phyloP scores from a whole-genome alignment of 2,888 invertebrate species.

The Amphipyra tragopoginis region DNA sequence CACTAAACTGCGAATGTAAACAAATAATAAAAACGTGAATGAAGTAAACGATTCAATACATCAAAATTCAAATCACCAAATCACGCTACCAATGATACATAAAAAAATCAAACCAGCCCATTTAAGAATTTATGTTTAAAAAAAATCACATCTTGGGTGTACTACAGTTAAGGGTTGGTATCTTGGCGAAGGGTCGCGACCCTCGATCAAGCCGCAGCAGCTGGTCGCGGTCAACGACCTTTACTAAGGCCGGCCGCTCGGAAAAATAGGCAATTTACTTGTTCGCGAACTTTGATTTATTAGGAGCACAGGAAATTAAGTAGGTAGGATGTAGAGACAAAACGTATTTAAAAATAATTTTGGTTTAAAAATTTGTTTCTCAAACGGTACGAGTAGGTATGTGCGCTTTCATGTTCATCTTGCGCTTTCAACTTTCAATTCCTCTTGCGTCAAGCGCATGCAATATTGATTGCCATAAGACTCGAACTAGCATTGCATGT shows the following conservation, averaged over 20 bases:
- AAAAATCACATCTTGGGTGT: conserved; percentile 48
- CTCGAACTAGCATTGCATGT: too few relatives aligned
- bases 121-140: conserved; percentile 25
- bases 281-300: conserved; percentile 52
- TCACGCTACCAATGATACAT: background rate
- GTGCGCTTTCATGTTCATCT: too few relatives aligned
- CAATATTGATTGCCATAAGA: too few relatives aligned
- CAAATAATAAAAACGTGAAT: too few relatives aligned
- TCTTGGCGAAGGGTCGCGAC: conserved; percentile 67
- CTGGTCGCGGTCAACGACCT: conserved; percentile 78
- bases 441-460: too few relatives aligned
- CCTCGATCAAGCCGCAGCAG: conserved; percentile 67
- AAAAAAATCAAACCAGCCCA: conserved; percentile 12
- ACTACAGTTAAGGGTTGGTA: conserved; percentile 62
- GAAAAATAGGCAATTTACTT: conserved; percentile 54
- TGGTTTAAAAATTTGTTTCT: too few relatives aligned
- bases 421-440: too few relatives aligned
- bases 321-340: conserved; percentile 6
- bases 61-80: background rate
- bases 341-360: too few relatives aligned
- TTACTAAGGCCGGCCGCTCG: conserved; percentile 73
- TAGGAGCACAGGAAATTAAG: conserved; percentile 27
- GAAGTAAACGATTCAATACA: background rate
- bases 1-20: too few relatives aligned
- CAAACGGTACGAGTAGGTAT: too few relatives aligned